Conservation (phyloP, 2,797 vertebrate genomes). For the Falco cherrug region DNA sequence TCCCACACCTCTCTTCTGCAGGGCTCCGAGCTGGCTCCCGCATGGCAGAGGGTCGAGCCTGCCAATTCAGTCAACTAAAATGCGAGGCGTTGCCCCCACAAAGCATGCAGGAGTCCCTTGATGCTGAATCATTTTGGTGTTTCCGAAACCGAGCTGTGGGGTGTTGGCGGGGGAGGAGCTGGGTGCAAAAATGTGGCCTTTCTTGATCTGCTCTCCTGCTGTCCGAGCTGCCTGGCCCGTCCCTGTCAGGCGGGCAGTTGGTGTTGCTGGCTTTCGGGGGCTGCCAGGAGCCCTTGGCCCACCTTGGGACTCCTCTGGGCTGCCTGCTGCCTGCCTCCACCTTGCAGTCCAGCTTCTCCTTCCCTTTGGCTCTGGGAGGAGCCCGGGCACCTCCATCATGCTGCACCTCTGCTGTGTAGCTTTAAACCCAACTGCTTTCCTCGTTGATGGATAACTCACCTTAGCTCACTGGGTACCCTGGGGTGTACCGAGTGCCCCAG, state of each 20-base stretch:
- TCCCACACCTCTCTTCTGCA: neutral
- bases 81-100: neutral
- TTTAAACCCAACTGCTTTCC: neutral
- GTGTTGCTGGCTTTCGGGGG: neutral
- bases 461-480: neutral
- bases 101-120: conserved; percentile 7
- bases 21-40: neutral
- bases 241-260: neutral
- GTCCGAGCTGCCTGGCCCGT: neutral
- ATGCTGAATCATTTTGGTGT: conserved; percentile 1
- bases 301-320: neutral
- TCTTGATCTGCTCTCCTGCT: conserved; percentile 21
- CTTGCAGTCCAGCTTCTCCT: neutral
- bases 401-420: neutral
- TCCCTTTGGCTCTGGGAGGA: neutral
- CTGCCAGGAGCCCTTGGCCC: neutral
- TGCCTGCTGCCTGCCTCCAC: neutral
- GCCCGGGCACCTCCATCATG: neutral
- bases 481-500: neutral
- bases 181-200: conserved; percentile 42
- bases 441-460: neutral
- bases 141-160: conserved; percentile 25
- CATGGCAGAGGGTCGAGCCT: neutral
- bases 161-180: conserved; percentile 11
- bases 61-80: neutral